Evolutionary conservation across 2,888 invertebrate species (phyloP).

Genomic region (Hyposoter didymator): DNA sequence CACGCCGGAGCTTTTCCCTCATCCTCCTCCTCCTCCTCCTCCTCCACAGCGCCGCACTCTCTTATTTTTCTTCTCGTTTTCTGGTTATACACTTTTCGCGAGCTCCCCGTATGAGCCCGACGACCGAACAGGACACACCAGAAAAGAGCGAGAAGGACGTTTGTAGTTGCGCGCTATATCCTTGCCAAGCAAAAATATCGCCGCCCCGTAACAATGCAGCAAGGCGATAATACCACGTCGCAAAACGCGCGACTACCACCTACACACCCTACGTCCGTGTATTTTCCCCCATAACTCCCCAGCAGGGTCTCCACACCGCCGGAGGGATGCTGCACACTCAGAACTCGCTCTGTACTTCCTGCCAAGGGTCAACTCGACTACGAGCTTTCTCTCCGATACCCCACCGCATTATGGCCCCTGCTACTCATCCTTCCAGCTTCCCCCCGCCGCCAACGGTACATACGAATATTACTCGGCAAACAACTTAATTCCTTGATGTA

Average conservation of each 20-base stretch:
- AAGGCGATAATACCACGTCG: constrained; percentile 64
- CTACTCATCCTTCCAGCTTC: neutral
- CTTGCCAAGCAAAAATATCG: constrained; percentile 63
- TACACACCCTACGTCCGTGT: constrained; percentile 23
- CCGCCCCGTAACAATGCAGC: constrained; percentile 64
- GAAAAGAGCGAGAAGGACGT: constrained; percentile 11
- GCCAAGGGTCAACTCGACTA: constrained; percentile 25
- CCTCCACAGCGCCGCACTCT: constrained; percentile 2
- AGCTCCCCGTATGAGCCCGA: constrained; percentile 17
- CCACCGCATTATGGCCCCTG: constrained; percentile 8
- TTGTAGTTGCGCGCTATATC: constrained; percentile 66
- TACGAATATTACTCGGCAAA: constrained; percentile 2
- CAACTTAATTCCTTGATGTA: neutral
- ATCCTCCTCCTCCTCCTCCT: constrained; percentile 15
- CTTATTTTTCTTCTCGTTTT: constrained; percentile 32
- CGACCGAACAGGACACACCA: constrained; percentile 1
- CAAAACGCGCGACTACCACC: constrained; percentile 45
- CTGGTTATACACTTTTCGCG: constrained; percentile 49
- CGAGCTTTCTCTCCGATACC: constrained; percentile 46
- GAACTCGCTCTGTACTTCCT: constrained; percentile 26
- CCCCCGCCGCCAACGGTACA: too few relatives aligned
- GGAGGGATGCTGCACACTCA: constrained; percentile 28
- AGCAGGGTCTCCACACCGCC: constrained; percentile 5
- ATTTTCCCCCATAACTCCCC: constrained; percentile 28
- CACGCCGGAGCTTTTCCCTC: constrained; percentile 42